Base-by-base conservation (phyloP, 2,888 invertebrate genomes). In the Netelia inedita region DNA sequence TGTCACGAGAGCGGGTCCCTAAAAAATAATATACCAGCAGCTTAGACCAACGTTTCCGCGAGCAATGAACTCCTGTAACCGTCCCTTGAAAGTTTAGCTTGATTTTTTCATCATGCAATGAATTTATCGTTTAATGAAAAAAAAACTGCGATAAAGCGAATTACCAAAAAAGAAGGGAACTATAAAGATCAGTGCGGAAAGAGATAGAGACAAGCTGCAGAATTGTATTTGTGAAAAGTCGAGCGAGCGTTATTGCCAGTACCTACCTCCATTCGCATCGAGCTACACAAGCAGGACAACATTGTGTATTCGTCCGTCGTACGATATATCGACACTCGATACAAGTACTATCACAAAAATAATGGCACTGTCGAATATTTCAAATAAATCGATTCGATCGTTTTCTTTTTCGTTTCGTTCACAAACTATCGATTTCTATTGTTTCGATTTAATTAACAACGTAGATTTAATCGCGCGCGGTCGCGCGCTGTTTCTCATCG, bases 261-360 rank as follows among this genome's bases (percentile, higher is more conserved):
- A 93, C 92, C 89, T 92, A 93, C 93, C 93, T 93, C 93, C 91
- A 93, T 91, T 89, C 92, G 89, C 88, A 92, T 87, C 76, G 93
- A 92, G 83, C 90, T 89, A 86, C 93, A 93, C 86, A 93, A 89
- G 87, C 93, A 93, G 88, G 93, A 93, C 88, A 93, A 91, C 93
- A 93, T 92, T 81, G 46, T 41, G 23, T 41, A 14, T 14, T 76
- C 74, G 71, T 71, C 35, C 50, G 79, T 59, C 65, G 28, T 50
- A 59, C 69, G 53, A 73, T 53, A 86, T 69, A 59, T 53, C 66
- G 79, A 88, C 89, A 88, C 87, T 89, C 90, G 76, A 83, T 86
- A 75, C 87, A 76, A 86, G 85, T 88, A 89, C 90, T 89, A 89
- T 80, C 73, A 79, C 73, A 68, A 50, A 66, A 72, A 82, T 88